These are phyloP conservation scores for Bombus confusus DNA, from an alignment of 1,140 invertebrate genomes.

Conservation along the genomic window DNA sequence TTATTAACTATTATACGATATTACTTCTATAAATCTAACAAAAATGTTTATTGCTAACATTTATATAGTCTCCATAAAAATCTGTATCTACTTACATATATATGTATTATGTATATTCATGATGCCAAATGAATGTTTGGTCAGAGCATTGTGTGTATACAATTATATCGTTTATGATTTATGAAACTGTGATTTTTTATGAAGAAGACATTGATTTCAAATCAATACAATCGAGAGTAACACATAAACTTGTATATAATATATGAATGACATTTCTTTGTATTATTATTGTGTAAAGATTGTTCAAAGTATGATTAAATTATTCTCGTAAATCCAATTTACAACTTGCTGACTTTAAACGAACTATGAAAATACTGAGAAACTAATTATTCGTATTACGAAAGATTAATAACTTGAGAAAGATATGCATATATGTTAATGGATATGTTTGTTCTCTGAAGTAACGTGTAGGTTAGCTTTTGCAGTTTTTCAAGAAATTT, in stretches of 20 bases:
- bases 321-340: neutral
- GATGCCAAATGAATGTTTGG: slow-evolving; percentile 10
- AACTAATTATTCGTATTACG: neutral
- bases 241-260: neutral
- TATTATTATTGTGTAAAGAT: neutral
- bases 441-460: neutral
- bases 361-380: neutral
- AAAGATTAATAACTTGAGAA: neutral
- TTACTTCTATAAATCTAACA: neutral
- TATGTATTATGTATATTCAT: slow-evolving; percentile 1
- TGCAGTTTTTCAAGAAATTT: slow-evolving; percentile 5
- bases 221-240: neutral
- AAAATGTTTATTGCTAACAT: neutral
- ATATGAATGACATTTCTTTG: neutral
- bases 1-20: neutral
- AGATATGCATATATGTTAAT: neutral
- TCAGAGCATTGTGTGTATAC: neutral
- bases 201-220: neutral
- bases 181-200: slow-evolving; percentile 1
- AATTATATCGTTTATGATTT: slow-evolving; percentile 9
- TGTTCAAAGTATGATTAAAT: neutral
- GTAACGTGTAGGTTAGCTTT: slow-evolving; percentile 26
- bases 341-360: neutral
- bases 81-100: neutral
- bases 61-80: slow-evolving; percentile 24